These are phyloP conservation scores for Chymomyza fuscimana DNA, from an alignment of 2,888 invertebrate genomes.

Conservation along the genomic window DNA sequence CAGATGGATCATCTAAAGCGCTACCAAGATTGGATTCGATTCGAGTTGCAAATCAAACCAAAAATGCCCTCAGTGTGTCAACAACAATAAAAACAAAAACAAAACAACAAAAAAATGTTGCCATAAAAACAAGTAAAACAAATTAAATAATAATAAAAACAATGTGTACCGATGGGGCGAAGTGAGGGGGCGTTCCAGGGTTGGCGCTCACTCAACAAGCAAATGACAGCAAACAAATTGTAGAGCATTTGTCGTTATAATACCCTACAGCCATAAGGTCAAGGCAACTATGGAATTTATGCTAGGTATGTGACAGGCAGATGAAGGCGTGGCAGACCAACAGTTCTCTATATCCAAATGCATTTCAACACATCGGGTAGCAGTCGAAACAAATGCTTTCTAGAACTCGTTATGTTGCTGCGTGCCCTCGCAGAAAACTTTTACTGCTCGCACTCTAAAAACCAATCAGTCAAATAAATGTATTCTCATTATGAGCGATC, in stretches of 20 bases:
- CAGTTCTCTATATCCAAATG: too few relatives aligned
- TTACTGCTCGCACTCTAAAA: too few relatives aligned
- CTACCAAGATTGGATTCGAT: constrained; percentile 3
- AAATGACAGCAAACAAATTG: constrained; percentile 70
- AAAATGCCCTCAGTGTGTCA: constrained; percentile 8
- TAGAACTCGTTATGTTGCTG: too few relatives aligned
- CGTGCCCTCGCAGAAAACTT: too few relatives aligned
- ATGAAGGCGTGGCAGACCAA: too few relatives aligned
- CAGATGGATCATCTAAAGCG: not conserved
- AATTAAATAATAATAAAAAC: constrained; percentile 10
- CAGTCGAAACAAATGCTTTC: too few relatives aligned
- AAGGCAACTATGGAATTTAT: too few relatives aligned
- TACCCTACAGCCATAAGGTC: not conserved
- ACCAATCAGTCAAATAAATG: too few relatives aligned
- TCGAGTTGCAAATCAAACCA: constrained; percentile 2
- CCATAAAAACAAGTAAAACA: constrained; percentile 47
- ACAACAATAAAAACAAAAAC: constrained; percentile 38
- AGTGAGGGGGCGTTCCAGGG: constrained; percentile 4
- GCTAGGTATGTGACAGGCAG: too few relatives aligned
- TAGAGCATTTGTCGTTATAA: constrained; percentile 48
- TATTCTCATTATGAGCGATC: too few relatives aligned
- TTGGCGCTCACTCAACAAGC: constrained; percentile 41
- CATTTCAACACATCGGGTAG: too few relatives aligned
- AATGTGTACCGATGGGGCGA: not conserved
- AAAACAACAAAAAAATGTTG: constrained; percentile 32